phyloP scores from a whole-genome alignment of 2,797 vertebrate species.

The Semaprochilodus insignis region DNA sequence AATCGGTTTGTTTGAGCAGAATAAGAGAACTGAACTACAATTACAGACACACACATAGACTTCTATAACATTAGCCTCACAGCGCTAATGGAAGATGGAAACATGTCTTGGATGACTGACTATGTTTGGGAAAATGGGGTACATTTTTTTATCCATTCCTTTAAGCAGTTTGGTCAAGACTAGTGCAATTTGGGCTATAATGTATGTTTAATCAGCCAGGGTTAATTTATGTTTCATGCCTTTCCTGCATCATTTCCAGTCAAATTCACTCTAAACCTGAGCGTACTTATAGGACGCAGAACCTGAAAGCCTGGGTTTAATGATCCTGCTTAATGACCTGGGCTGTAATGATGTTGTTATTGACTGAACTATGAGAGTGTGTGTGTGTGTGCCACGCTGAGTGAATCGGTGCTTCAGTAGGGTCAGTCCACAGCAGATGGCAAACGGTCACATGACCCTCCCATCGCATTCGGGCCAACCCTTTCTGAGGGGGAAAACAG shows the following conservation, averaged over 20 bases:
- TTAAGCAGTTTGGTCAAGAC: background rate
- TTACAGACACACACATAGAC: no score
- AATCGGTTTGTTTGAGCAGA: no score
- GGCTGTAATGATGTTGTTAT: constrained; percentile 34
- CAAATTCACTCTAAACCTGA: background rate
- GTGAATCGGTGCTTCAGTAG: background rate
- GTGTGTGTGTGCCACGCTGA: constrained; percentile 6
- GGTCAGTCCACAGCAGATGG: constrained; percentile 51
- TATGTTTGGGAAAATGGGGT: no score
- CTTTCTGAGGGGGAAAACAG: constrained; percentile 48
- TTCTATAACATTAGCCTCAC: no score
- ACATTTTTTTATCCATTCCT: background rate
- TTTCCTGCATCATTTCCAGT: background rate
- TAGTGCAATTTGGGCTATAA: background rate
- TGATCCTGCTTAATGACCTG: constrained; percentile 28
- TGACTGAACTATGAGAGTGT: constrained; percentile 23
- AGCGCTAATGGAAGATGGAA: no score
- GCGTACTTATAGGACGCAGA: constrained; percentile 1
- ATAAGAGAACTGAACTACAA: no score
- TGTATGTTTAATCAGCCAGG: background rate
- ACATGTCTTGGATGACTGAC: no score
- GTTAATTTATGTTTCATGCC: background rate
- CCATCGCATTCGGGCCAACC: constrained; percentile 36
- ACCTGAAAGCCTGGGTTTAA: constrained; percentile 35
- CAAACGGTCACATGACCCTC: constrained; percentile 44